Base-by-base conservation (phyloP, 2,113 vertebrate species). In the Myxocyprinus asiaticus region DNA sequence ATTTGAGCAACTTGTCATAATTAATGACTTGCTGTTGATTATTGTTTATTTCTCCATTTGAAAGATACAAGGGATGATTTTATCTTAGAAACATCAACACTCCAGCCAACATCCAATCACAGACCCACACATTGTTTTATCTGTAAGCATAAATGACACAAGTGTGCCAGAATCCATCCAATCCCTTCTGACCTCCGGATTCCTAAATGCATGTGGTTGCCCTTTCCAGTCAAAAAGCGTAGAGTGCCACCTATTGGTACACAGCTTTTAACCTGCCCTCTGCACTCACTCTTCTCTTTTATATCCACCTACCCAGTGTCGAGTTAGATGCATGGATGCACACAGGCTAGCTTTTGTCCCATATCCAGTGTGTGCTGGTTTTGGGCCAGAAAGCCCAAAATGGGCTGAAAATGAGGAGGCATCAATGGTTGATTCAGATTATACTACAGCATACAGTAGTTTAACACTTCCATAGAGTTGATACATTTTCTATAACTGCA, bases 201-300 rank as follows among this genome's bases (percentile, higher is more conserved):
- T n/a, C 66, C 66, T 11, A 71, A 43, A 55, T 43, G 67, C 55
- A 80, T 87, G 73, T 33, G 84, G 85, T 88, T 85, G 88, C 72
- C 56, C 47, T 77, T 82, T 78, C 81, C 81, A 86, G 88, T 91
- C 88, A 92, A 81, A 91, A 91, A 92, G 91, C 86, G 89, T 91
- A 92, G 87, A 89, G 91, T 90, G 92, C 92, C 92, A 91, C 91
- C 92, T 93, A 90, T 92, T 90, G 92, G 91, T 85, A 78, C 75
- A 81, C 79, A 85, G 84, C 78, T 86, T 77, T 68, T 73, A 86
- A 88, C 84, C 83, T 76, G 59, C 56, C 42, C 83, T 66, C 33
- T 48, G 67, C 69, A 48, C 53, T 44, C 9, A 22, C 6, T 6
- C 55, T 5, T 61, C 12, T 22, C 9, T 55, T 77, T 63, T 17